Percentiles rank a stretch among this genome's conserved stretches.
phyloP scores from a whole-genome alignment of 2,888 invertebrate species.

The Chymomyza procnemis region DNA sequence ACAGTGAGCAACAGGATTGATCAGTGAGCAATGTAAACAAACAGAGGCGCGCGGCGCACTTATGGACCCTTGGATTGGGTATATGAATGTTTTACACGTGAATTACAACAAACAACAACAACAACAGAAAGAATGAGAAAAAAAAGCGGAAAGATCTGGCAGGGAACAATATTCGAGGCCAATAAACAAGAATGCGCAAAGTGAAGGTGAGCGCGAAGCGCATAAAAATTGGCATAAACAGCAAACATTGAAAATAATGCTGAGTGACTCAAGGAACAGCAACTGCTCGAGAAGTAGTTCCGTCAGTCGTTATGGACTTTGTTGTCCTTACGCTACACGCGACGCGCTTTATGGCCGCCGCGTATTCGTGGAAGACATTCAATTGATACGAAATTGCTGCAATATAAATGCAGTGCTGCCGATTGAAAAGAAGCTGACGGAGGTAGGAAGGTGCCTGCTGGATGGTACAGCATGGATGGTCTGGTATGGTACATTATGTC shows the following conservation, averaged over 20 bases:
- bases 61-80: conserved; percentile 6
- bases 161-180: conserved; percentile 37
- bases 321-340: conserved; percentile 54
- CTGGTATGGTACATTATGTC: conserved; percentile 31
- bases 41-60: conserved; percentile 33
- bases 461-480: neutral
- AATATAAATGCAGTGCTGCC: conserved; percentile 70
- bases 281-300: conserved; percentile 19
- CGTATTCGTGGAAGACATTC: conserved; percentile 64
- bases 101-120: conserved; percentile 63
- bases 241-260: conserved; percentile 23
- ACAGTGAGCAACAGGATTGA: neutral
- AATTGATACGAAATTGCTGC: conserved; percentile 73
- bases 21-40: conserved; percentile 40
- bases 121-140: no score
- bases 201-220: conserved; percentile 58
- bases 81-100: conserved; percentile 62
- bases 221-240: conserved; percentile 64
- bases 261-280: neutral
- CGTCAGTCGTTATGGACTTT: neutral
- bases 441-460: conserved; percentile 18
- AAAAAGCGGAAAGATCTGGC: conserved; percentile 4
- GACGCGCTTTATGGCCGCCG: conserved; percentile 63
- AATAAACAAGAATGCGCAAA: conserved; percentile 52
- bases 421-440: conserved; percentile 42